Percentiles rank a stretch among this genome's conserved stretches.
phyloP scores from a whole-genome alignment of 2,888 invertebrate species.

The Lottia gigantea region DNA sequence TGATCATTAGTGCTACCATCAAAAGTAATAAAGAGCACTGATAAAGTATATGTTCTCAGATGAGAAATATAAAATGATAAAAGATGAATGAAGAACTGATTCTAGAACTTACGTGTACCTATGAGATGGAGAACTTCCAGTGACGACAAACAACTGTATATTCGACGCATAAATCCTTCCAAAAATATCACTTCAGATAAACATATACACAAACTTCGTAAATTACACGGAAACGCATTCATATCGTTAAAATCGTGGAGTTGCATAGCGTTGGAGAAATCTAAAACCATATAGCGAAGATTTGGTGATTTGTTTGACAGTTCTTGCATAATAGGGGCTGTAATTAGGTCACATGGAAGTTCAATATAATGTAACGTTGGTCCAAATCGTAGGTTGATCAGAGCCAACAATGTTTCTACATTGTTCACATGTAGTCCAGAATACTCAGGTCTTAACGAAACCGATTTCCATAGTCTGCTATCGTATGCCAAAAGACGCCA shows the following conservation, averaged over 20 bases:
- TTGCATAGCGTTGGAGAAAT: slow-evolving; percentile 91
- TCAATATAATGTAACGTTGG: slow-evolving; percentile 62
- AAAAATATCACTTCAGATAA: slow-evolving; percentile 99
- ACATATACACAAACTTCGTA: slow-evolving; percentile 94
- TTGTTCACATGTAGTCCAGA: slow-evolving; percentile 91
- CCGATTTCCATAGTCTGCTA: slow-evolving; percentile 93
- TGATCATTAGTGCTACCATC: too few species aligned
- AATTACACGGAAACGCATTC: slow-evolving; percentile 97
- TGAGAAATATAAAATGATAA: too few species aligned
- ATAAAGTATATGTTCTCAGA: too few species aligned
- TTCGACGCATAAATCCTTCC: slow-evolving; percentile 99
- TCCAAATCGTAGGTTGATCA: slow-evolving; percentile 76
- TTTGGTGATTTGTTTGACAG: slow-evolving; percentile 81
- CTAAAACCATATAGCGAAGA: slow-evolving; percentile 81
- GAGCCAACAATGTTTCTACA: slow-evolving; percentile 84
- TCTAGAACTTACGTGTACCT: slow-evolving; percentile 72
- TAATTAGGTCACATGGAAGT: slow-evolving; percentile 94
- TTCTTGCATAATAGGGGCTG: slow-evolving; percentile 96
- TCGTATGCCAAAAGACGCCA: slow-evolving; percentile 97
- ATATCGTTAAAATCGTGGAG: slow-evolving; percentile 99
- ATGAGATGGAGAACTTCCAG: slow-evolving; percentile 96
- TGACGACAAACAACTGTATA: slow-evolving; percentile 99
- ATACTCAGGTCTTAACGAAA: slow-evolving; percentile 95
- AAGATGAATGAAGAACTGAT: too few species aligned
- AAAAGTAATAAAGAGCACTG: too few species aligned